Conservation (phyloP, 2,113 vertebrate species). For the Pandion haliaetus region DNA sequence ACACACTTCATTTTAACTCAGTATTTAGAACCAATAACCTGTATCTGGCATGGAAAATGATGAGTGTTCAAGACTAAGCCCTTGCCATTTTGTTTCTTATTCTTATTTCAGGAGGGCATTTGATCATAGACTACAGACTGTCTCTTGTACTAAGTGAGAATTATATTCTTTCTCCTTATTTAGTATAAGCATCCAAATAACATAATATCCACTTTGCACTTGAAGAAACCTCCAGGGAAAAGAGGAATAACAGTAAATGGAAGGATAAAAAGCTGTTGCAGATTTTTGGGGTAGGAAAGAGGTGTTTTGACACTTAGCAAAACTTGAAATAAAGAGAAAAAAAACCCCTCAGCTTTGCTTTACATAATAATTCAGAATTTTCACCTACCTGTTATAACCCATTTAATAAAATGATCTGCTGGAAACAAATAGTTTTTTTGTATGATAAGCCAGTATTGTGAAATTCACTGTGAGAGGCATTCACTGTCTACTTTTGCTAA, state of each 20-base stretch:
- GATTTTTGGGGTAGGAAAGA: neutral
- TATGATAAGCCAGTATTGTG: neutral
- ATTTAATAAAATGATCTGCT: conserved; percentile 83
- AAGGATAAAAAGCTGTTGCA: neutral
- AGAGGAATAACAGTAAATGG: neutral
- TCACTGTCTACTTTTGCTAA: neutral
- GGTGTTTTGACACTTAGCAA: neutral
- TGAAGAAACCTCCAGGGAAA: neutral
- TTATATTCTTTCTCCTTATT: neutral
- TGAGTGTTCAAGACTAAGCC: neutral
- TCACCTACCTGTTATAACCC: conserved; percentile 61
- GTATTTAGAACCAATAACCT: neutral
- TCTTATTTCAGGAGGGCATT: neutral
- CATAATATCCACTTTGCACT: neutral
- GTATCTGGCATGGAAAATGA: neutral
- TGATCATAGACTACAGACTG: neutral
- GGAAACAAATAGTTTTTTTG: conserved; percentile 75
- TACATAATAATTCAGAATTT: neutral
- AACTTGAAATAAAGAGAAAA: neutral
- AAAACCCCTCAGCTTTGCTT: neutral
- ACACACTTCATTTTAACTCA: neutral
- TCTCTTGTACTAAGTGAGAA: neutral
- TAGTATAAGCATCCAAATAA: neutral
- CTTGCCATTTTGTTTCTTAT: neutral
- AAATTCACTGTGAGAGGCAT: neutral